These are phyloP conservation scores for Pangasius sanitwongsei DNA, from an alignment of 2,797 vertebrate genomes.

Conservation along the genomic window DNA sequence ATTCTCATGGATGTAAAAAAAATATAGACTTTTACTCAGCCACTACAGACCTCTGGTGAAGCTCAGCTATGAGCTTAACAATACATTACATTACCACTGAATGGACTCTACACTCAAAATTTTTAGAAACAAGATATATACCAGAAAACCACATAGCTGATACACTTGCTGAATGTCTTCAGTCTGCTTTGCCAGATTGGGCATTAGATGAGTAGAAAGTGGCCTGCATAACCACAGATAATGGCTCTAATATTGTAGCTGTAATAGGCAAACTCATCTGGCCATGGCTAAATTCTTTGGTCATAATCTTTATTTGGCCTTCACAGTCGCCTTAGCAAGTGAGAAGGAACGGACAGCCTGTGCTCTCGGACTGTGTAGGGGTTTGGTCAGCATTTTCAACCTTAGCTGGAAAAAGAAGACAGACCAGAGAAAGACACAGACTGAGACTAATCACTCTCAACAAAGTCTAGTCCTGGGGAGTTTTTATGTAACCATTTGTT, in stretches of 20 bases:
- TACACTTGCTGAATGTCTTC: neutral
- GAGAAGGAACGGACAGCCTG: neutral
- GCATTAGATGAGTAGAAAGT: neutral
- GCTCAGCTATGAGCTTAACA: neutral
- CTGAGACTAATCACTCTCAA: neutral
- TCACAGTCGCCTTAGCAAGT: neutral
- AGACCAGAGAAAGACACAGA: neutral
- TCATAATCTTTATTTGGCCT: neutral
- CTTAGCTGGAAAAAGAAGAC: neutral
- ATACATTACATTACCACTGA: neutral
- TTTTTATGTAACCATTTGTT: neutral
- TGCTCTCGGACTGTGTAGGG: neutral
- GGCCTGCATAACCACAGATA: neutral
- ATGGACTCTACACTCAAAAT: neutral
- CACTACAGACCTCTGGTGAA: neutral
- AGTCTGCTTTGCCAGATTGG: neutral
- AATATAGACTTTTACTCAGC: neutral
- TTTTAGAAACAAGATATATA: neutral
- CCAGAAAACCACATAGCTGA: neutral
- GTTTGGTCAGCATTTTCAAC: neutral
- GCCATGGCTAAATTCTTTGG: neutral
- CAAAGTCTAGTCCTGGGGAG: no score
- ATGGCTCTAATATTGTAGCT: neutral
- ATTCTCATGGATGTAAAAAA: neutral
- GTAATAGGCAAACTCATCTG: neutral